These are phyloP conservation scores for Spodoptera exigua DNA, from an alignment of 2,888 invertebrate genomes.

Conservation along the genomic window DNA sequence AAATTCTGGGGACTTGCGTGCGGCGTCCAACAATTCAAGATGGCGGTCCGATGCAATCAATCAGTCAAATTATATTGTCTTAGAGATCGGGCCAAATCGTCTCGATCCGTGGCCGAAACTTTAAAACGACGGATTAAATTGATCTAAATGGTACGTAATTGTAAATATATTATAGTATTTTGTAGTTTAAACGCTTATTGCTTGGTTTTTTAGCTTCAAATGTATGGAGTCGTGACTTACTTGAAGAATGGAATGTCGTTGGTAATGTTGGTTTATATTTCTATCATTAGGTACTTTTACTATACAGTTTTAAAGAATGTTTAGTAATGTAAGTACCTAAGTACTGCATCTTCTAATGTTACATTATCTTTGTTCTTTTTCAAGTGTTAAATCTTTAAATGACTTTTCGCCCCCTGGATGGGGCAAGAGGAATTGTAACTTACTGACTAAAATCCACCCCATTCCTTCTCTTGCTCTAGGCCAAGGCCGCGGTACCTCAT, in stretches of 20 bases:
- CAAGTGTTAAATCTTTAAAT: no score
- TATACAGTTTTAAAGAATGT: no score
- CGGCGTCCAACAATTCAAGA: slow-evolving; percentile 38
- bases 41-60: slow-evolving; percentile 72
- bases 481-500: no score
- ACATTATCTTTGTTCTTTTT: no score
- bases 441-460: no score
- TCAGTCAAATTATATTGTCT: slow-evolving; percentile 88
- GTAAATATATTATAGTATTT: slow-evolving; percentile 59
- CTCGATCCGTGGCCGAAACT: slow-evolving; percentile 65
- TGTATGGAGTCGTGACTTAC: slow-evolving; percentile 35
- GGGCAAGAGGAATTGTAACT: no score
- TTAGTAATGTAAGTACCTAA: no score
- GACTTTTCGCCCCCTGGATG: no score
- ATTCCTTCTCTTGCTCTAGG: no score
- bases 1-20: slow-evolving; percentile 57
- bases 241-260: slow-evolving; percentile 12
- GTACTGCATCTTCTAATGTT: no score
- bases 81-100: slow-evolving; percentile 79
- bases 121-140: slow-evolving; percentile 65
- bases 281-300: no score
- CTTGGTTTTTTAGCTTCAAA: slow-evolving; percentile 12
- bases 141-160: slow-evolving; percentile 67
- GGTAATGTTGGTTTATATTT: neutral
- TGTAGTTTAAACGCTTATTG: slow-evolving; percentile 42